These are phyloP conservation scores for Scaptomyza hsui DNA, from an alignment of 1,140 invertebrate genomes.

Conservation along the genomic window DNA sequence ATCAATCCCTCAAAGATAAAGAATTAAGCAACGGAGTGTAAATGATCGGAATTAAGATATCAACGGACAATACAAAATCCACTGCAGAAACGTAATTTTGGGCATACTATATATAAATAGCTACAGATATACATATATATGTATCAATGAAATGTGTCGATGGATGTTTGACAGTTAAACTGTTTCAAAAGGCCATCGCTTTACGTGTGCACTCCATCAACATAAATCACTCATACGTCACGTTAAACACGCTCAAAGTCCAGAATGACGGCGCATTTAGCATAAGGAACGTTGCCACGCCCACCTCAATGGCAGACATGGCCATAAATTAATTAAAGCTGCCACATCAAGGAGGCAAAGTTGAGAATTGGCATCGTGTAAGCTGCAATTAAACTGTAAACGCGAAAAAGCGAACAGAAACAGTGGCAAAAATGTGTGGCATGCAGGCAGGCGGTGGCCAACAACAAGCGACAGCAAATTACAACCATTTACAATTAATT, in stretches of 20 bases:
- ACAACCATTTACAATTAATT: constrained; percentile 82
- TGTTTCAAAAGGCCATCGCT: constrained; percentile 49
- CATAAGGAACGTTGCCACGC: neutral
- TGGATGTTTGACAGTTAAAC: constrained; percentile 73
- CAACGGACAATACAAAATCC: too few species aligned
- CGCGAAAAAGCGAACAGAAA: constrained; percentile 58
- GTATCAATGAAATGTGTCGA: constrained; percentile 41
- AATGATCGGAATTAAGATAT: too few species aligned
- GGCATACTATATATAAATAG: neutral
- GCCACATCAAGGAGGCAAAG: constrained; percentile 25
- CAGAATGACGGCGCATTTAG: constrained; percentile 68
- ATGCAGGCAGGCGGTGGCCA: neutral
- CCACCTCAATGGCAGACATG: constrained; percentile 42
- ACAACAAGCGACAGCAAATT: constrained; percentile 55
- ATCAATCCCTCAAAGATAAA: too few species aligned
- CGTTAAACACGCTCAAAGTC: constrained; percentile 78
- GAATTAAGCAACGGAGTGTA: too few species aligned
- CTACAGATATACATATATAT: neutral
- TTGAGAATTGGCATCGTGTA: constrained; percentile 31
- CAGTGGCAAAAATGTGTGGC: constrained; percentile 7
- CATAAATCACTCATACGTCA: constrained; percentile 82
- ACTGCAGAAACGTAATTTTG: too few species aligned
- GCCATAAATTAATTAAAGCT: constrained; percentile 79
- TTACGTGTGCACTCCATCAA: constrained; percentile 70
- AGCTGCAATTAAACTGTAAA: constrained; percentile 81